Conservation (phyloP, 2,797 vertebrate species). For the Gymnopithys bicolor region DNA sequence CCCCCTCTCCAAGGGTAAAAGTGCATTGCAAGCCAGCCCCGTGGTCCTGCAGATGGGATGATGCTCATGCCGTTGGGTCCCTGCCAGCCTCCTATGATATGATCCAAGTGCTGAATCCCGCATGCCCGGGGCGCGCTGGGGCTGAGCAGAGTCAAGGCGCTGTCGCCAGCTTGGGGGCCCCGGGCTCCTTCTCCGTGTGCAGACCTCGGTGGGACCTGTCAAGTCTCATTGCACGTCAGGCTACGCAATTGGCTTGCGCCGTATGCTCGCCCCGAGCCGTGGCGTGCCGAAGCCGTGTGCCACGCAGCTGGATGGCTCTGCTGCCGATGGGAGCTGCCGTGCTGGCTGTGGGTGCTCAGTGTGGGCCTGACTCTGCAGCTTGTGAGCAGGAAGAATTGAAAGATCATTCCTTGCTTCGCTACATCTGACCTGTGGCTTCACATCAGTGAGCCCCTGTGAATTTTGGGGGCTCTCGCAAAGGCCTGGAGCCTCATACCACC, state of each 20-base stretch:
- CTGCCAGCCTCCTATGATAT: slow-evolving; percentile 6
- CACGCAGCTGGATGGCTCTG: fast-evolving
- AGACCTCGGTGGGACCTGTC: neutral
- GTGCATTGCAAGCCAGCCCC: neutral
- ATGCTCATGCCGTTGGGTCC: neutral
- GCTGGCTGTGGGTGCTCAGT: fast-evolving
- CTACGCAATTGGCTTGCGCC: neutral
- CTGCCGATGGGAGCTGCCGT: fast-evolving
- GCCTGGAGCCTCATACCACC: neutral
- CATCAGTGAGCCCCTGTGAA: neutral
- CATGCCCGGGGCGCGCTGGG: neutral
- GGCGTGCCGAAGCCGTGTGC: fast-evolving
- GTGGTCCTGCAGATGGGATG: neutral
- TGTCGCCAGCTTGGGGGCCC: neutral
- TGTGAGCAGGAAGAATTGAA: neutral
- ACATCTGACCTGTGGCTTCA: neutral
- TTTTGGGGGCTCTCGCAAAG: neutral
- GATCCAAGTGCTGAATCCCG: neutral
- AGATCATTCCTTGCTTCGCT: neutral
- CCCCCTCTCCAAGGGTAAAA: neutral
- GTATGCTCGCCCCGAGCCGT: neutral
- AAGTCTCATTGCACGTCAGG: neutral
- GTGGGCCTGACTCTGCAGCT: neutral
- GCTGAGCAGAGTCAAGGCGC: neutral
- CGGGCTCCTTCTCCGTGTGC: fast-evolving